These are phyloP conservation scores for Vireo altiloquus DNA, from an alignment of 2,113 vertebrate genomes.

Conservation along the genomic window DNA sequence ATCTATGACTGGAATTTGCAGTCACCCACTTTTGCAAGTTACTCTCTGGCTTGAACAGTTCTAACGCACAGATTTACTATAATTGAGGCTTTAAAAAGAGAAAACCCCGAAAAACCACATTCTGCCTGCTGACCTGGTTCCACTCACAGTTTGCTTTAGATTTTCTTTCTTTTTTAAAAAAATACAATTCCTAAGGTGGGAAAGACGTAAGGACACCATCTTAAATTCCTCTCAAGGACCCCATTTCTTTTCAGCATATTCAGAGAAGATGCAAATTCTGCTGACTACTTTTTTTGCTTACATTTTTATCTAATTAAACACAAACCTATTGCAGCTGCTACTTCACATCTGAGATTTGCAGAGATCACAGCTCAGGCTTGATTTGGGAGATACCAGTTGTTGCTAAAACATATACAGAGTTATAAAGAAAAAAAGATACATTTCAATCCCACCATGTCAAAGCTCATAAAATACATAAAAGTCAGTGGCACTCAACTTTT, in stretches of 20 bases:
- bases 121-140: not conserved
- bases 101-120: not conserved
- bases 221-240: not conserved
- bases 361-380: not conserved
- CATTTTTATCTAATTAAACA: not conserved
- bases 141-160: not conserved
- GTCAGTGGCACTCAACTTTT: not conserved
- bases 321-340: not conserved
- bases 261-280: not conserved
- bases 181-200: not conserved
- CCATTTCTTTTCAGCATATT: not conserved
- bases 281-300: not conserved
- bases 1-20: not conserved
- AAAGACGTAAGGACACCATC: not conserved
- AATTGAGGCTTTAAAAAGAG: not conserved
- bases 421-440: not conserved
- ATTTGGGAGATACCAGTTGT: not conserved
- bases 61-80: not conserved
- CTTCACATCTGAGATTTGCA: not conserved
- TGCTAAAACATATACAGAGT: not conserved
- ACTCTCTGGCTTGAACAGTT: not conserved
- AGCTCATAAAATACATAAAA: not conserved
- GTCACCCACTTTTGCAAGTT: not conserved
- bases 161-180: not conserved
- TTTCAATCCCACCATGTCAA: not conserved